phyloP scores from a whole-genome alignment of 2,113 vertebrate genomes.

The Prochilodus magdalenae region DNA sequence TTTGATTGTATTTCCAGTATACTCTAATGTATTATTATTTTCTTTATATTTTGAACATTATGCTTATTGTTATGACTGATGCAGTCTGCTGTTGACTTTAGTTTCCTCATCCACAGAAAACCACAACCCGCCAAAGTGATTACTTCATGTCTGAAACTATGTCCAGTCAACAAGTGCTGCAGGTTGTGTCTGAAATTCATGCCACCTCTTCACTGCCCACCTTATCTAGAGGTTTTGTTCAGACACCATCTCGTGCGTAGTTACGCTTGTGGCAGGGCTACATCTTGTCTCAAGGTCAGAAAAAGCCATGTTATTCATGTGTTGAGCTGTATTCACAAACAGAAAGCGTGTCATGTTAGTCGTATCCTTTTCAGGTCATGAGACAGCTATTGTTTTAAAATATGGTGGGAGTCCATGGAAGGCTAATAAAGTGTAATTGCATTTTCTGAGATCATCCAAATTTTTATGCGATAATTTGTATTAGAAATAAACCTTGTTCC shows the following conservation, averaged over 20 bases:
- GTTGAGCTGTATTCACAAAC: constrained; percentile 2
- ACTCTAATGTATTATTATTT: constrained; percentile 50
- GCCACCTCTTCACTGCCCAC: neutral
- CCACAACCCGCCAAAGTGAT: constrained; percentile 19
- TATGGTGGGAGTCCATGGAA: constrained; percentile 40
- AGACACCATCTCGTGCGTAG: neutral
- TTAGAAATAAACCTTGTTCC: constrained; percentile 24
- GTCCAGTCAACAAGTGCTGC: neutral
- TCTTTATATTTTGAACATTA: constrained; percentile 46
- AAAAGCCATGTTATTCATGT: constrained; percentile 18
- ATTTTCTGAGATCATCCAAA: constrained; percentile 14
- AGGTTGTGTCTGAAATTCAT: neutral
- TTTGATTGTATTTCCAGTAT: constrained; percentile 64
- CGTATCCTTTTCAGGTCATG: constrained; percentile 29
- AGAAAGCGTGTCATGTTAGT: constrained; percentile 19
- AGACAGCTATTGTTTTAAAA: constrained; percentile 44
- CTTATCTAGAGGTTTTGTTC: neutral
- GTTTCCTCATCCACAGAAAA: constrained; percentile 20
- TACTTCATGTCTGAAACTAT: neutral
- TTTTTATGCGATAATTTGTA: neutral
- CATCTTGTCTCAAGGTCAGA: neutral
- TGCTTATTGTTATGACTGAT: constrained; percentile 47
- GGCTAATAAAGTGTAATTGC: constrained; percentile 51
- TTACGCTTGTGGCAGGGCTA: neutral
- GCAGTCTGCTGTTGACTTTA: constrained; percentile 56